Base-by-base conservation (phyloP, 2,888 invertebrate genomes). In the Hermodice carunculata region DNA sequence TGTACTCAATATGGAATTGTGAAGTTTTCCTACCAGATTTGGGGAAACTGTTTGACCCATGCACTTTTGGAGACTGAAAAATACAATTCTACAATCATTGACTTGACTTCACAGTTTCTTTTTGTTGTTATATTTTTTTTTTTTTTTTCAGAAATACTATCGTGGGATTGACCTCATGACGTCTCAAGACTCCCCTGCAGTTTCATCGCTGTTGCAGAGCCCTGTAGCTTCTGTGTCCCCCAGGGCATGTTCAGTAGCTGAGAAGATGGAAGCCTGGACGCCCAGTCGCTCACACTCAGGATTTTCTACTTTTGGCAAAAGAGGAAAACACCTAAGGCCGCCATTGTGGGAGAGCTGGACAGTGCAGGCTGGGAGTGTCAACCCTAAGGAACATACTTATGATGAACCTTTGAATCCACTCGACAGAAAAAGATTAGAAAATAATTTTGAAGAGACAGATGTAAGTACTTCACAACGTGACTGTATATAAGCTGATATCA, bases 301-400 rank as follows among this genome's bases (percentile, higher is more conserved):
- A 22, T 79, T 81, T 66, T 76, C 79, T 0, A 81, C 81, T 1
- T 81, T 81, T 67, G 81, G 81, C 11, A 81, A 81, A 65, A 74
- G 76, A 5, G 73, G 32, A 31, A 54, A 54, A 34, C 46, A 37
- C 19, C 26, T 42, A 17, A 43, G 37, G 4, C 51, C 58, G n/a
- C 19, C 26, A 26, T 34, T 49, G 37, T 24, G 48, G 34, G 48
- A 59, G 37, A 40, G 40, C 1, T 17, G 26, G 40, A 29, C 40
- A 37, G 54, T 17, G 8, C n/a, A n/a, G n/a, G 40, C 19, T 3
- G 42, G 42, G n/a, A 40, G 28, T 1, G 29, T 29, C 14, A 2
- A 22, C 4, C 40, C 24, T 8, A 43, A 42, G 54, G 54, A 54
- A 24, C 24, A 28, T 22, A 37, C 42, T 32, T 54, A 54, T 42